Base-by-base conservation (phyloP, 2,888 invertebrate genomes). In the Selenia dentaria region DNA sequence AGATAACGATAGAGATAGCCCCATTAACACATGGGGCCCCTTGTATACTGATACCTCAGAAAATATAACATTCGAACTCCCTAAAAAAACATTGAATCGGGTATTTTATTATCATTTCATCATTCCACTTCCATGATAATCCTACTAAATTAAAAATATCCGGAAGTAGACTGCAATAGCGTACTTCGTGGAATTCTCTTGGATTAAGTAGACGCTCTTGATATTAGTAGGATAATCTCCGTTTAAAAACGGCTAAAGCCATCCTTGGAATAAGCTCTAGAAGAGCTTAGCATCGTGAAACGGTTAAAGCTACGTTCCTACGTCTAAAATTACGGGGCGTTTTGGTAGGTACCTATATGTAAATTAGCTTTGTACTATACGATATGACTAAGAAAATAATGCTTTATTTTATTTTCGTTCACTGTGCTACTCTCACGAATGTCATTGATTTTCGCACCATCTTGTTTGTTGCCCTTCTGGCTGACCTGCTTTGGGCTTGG, bases 201-300 rank as follows among this genome's bases (percentile, higher is more conserved):
- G 39, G 59, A 64, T 64, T 58, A 67, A 56, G 51, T 57, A 54
- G 59, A 38, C 27, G 40, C 51, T 49, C 50, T 50, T 59, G 56
- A 67, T 67, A 66, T 62, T 64, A 66, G 64, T 51, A 38, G 57
- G 64, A 62, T 67, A 66, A 67, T 67, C 67, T 64, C 51, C 52
- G 58, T 61, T 67, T 67, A 61, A 53, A 59, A 61, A 67, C 40
- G 65, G 55, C 32, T 37, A 28, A 39, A 52, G 55, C 57, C 49
- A 45, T 43, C 40, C 54, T 57, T 54, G 53, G 67, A 66, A 64
- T 67, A 67, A 67, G 56, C 64, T 41, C 47, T 35, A 31, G 28
- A 6, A 18, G 26, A 40, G 45, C 45, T 35, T 38, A 35, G 39
- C 35, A 31, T 34, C 37, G 34, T 31, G 38, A 34, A 38, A 37